A percentile compares a stretch with the other conserved stretches of the same genome.
These are phyloP conservation scores for Larimichthys crocea DNA, from an alignment of 2,113 vertebrate species.

Conservation along the genomic window DNA sequence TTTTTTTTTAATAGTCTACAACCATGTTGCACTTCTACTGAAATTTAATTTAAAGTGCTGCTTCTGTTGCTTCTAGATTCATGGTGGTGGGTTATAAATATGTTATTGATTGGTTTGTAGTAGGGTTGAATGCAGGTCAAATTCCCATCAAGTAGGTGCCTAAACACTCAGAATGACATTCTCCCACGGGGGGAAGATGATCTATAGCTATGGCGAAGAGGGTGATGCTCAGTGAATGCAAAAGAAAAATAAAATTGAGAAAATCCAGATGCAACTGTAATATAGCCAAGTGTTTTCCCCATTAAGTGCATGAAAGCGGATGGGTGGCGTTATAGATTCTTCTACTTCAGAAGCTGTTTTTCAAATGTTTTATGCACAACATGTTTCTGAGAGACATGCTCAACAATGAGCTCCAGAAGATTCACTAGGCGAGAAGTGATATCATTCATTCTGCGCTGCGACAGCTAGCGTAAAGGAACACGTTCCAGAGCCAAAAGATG, in stretches of 20 bases:
- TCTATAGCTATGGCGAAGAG: conserved; percentile 19
- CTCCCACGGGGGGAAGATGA: conserved; percentile 24
- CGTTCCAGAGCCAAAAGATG: conserved; percentile 10
- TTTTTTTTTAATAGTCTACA: neutral
- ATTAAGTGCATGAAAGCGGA: conserved; percentile 16
- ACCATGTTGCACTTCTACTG: neutral
- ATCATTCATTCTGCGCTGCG: conserved; percentile 12
- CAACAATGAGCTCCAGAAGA: conserved; percentile 57
- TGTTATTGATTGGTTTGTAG: neutral
- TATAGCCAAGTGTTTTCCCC: conserved; percentile 24
- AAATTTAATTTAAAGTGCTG: neutral
- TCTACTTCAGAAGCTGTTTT: conserved; percentile 68
- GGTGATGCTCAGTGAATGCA: conserved; percentile 13
- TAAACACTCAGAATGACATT: conserved; percentile 9
- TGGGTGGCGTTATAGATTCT: conserved; percentile 45
- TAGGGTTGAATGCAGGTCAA: conserved; percentile 13
- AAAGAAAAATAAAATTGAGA: conserved; percentile 25
- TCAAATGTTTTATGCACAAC: conserved; percentile 40
- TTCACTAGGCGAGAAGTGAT: conserved; percentile 8
- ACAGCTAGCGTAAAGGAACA: conserved; percentile 24
- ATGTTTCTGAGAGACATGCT: conserved; percentile 32
- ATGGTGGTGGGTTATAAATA: neutral
- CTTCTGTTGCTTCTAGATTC: neutral
- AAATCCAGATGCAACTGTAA: conserved; percentile 51
- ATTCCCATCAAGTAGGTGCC: conserved; percentile 4